Evolutionary conservation across 2,888 invertebrate species (phyloP), one percentile per base, ranked within the genome.

Genomic region (Rhorus exstirpatorius): DNA sequence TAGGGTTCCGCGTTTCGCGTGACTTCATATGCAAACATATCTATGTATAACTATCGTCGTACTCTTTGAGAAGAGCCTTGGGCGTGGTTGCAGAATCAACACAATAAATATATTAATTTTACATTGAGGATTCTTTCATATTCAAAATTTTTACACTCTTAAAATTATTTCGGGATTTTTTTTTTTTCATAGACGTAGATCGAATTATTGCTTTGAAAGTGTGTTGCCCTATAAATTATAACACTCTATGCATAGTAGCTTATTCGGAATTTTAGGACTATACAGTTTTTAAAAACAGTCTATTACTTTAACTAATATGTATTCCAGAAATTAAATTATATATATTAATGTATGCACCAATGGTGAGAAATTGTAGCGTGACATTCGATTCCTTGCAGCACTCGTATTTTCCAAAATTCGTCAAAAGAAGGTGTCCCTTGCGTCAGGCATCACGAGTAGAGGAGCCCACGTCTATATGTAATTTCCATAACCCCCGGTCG

Each of bases 1-100:
- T 51, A 61, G 35, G 19, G 61, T 72, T 61, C 60, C 72, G 61
- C 51, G 41, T 63, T 74, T 63, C 63, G 46, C 74, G 41, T 74
- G 53, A 61, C 60, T 60, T 44, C 21, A 14, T 38, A 63, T 41
- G 74, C 74, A 63, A 74, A 74, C 46, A 41, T 19, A 26, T 19
- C 35, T n/a, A n/a, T n/a, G n/a, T n/a, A n/a, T n/a, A n/a, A 12
- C 17, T 51, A 38, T 38, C 24, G 26, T 63, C 63, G 41, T 24
- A 49, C n/a, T 21, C 6, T 67, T 24, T 46, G 21, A 41, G 53
- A 70, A 35, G 3, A 72, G 41, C 24, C 70, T 70, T 58, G 26
- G 44, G 58, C 41, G 44, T 61, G 21, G 44, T 72, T 61, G 38
- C 71, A 19, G 6, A 44, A 46, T 8, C 8, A 3, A 19, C 46